phyloP scores from a whole-genome alignment of 2,797 vertebrate species.

The Enteromius afrohamiltoni region DNA sequence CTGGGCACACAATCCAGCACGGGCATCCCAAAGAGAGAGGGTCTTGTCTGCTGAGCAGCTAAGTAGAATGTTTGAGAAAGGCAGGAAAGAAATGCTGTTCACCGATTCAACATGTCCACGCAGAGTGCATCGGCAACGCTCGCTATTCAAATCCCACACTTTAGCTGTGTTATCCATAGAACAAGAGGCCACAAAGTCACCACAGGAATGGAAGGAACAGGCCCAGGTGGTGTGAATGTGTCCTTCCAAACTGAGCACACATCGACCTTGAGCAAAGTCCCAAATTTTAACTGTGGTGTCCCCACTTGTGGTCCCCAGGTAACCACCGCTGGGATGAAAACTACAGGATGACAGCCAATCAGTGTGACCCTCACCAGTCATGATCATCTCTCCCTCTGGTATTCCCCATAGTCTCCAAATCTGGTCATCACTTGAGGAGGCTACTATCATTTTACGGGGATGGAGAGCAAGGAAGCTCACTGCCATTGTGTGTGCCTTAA shows the following conservation, averaged over 20 bases:
- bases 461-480: slow-evolving; percentile 73
- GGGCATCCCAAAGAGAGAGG: slow-evolving; percentile 74
- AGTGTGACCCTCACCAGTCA: slow-evolving; percentile 82
- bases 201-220: slow-evolving; percentile 81
- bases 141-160: slow-evolving; percentile 85
- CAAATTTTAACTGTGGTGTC: slow-evolving; percentile 76
- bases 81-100: slow-evolving; percentile 84
- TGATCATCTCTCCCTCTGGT: slow-evolving; percentile 74
- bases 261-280: slow-evolving; percentile 72
- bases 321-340: slow-evolving; percentile 83
- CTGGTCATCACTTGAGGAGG: slow-evolving; percentile 77
- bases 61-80: slow-evolving; percentile 72
- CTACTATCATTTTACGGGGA: slow-evolving; percentile 68
- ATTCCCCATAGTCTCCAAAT: slow-evolving; percentile 80
- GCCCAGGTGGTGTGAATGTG: slow-evolving; percentile 68
- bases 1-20: slow-evolving; percentile 71
- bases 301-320: slow-evolving; percentile 79
- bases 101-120: slow-evolving; percentile 82
- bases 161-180: slow-evolving; percentile 80
- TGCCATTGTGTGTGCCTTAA: slow-evolving; percentile 65
- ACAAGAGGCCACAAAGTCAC: slow-evolving; percentile 85
- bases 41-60: slow-evolving; percentile 69
- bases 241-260: slow-evolving; percentile 75
- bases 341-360: slow-evolving; percentile 86
- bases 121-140: slow-evolving; percentile 77